A percentile compares a stretch with the other conserved stretches of the same genome.
Evolutionary conservation across 2,888 invertebrate species (phyloP).

Genomic region (Melangyna quadrimaculata): DNA sequence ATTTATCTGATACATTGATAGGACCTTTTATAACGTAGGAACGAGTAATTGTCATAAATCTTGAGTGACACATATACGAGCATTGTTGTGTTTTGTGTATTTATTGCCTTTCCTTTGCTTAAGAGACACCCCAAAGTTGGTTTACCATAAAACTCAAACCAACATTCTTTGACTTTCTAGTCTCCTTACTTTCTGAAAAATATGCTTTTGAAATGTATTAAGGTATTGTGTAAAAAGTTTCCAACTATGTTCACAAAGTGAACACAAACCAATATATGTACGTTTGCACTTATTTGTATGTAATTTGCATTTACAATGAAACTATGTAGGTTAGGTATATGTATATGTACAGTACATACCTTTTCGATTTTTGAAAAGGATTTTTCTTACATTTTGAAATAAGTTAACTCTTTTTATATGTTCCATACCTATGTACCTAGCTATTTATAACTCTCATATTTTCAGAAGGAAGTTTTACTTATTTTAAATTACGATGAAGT

Average conservation of each 20-base stretch:
- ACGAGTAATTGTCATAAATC: not conserved
- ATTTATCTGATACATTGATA: not conserved
- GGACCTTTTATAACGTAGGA: not conserved
- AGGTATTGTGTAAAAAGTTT: not conserved
- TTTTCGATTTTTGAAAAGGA: not conserved
- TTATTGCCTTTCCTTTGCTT: not conserved
- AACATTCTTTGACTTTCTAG: not conserved
- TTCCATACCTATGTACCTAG: not conserved
- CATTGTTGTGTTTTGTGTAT: not conserved
- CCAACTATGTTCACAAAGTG: conserved; percentile 2
- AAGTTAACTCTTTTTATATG: not conserved
- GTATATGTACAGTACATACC: no score
- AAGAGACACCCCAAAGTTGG: not conserved
- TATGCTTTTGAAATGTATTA: not conserved
- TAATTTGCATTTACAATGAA: not conserved
- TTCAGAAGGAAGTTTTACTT: not conserved
- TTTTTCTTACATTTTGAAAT: not conserved
- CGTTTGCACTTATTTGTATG: no score
- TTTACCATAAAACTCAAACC: not conserved
- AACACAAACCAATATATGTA: not conserved
- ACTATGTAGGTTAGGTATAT: not conserved
- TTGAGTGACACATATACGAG: not conserved
- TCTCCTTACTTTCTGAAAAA: not conserved
- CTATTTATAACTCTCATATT: not conserved
- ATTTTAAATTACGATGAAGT: not conserved